Conservation (phyloP, 2,797 vertebrate species). For the Gymnocypris eckloni region DNA sequence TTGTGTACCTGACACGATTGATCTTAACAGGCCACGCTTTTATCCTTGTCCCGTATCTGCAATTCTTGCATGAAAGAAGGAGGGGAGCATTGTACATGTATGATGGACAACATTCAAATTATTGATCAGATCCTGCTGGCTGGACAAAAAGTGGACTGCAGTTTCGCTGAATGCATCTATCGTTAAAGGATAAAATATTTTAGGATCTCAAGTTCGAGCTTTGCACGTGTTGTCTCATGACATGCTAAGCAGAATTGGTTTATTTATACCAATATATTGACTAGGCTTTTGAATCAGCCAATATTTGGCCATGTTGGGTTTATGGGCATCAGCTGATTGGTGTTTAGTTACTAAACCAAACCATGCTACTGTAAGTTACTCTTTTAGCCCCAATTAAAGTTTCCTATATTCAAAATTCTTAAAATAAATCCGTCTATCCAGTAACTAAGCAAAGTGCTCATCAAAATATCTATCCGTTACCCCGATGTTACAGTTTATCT, state of each 20-base stretch:
- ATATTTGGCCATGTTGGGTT: constrained; percentile 3
- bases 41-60: neutral
- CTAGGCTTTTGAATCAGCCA: neutral
- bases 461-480: neutral
- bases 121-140: constrained; percentile 9
- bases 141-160: neutral
- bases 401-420: neutral
- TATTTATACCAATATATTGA: constrained; percentile 5
- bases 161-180: neutral
- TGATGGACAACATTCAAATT: constrained; percentile 2
- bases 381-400: neutral
- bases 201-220: neutral
- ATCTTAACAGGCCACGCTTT: constrained; percentile 4
- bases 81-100: neutral
- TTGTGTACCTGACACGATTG: neutral
- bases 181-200: neutral
- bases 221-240: constrained; percentile 8
- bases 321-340: constrained; percentile 10
- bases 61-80: neutral
- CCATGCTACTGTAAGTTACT: constrained; percentile 10
- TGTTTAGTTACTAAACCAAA: neutral
- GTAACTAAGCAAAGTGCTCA: constrained; percentile 40
- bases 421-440: neutral
- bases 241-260: neutral
- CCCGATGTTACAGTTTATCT: neutral